A percentile compares a stretch with the other conserved stretches of the same genome.
Conservation (phyloP, 2,797 vertebrate genomes). For the Acanthurus leucopareius region DNA sequence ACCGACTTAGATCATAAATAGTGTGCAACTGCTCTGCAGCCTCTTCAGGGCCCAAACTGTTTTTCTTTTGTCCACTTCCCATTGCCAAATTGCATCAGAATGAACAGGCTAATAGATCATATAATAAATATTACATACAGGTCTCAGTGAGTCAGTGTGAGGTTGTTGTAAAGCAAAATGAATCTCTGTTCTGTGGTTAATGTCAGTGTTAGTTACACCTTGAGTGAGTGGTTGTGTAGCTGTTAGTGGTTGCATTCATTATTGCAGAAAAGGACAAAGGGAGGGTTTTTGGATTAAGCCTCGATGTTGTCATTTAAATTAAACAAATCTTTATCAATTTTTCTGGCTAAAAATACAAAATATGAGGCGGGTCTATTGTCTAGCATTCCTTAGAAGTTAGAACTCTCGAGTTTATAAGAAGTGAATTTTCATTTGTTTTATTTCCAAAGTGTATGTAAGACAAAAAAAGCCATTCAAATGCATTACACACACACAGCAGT, state of each 20-base stretch:
- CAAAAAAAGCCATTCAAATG: not conserved
- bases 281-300: not conserved
- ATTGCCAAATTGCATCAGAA: slow-evolving; percentile 34
- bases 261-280: not conserved
- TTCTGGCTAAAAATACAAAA: not conserved
- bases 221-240: not conserved
- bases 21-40: not conserved
- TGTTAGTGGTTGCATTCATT: not conserved
- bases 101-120: slow-evolving; percentile 27
- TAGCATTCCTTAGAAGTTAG: not conserved
- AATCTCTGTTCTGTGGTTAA: not conserved
- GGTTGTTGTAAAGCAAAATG: not conserved
- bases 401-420: not conserved
- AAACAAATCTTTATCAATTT: too few relatives aligned
- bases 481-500: not conserved
- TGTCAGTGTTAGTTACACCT: slow-evolving; percentile 13
- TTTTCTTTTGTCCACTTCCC: slow-evolving; percentile 39
- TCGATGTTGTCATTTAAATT: not conserved
- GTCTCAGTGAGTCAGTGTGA: not conserved
- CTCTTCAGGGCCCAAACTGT: slow-evolving; percentile 15
- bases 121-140: slow-evolving; percentile 27
- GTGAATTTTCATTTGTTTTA: not conserved
- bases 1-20: slow-evolving; percentile 9
- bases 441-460: not conserved
- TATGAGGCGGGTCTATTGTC: not conserved